A percentile compares a stretch with the other conserved stretches of the same genome.
These are phyloP conservation scores for Cyanoliseus patagonus DNA, from an alignment of 2,113 vertebrate species.

Conservation along the genomic window DNA sequence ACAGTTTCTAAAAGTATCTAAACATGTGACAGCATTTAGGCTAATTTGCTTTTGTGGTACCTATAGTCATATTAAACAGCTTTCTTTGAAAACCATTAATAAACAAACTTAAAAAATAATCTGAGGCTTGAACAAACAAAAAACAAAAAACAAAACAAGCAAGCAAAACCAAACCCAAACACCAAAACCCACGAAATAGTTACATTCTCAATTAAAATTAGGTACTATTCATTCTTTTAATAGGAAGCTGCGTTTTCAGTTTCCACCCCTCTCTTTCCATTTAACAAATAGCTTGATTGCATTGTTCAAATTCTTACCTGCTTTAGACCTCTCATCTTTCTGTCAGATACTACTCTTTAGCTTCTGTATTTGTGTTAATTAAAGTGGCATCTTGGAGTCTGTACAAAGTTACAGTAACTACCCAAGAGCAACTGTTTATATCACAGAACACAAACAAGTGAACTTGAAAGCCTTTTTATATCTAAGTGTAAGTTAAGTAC, in stretches of 20 bases:
- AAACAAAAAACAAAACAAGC: background rate
- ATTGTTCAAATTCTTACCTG: background rate
- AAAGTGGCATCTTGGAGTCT: background rate
- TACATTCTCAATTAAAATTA: background rate
- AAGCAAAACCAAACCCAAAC: background rate
- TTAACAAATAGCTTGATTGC: background rate
- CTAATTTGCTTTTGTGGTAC: background rate
- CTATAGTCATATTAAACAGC: background rate
- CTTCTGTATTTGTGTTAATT: background rate
- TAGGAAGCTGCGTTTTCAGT: background rate
- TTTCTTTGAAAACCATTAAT: background rate
- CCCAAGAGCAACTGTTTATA: background rate
- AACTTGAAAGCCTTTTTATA: background rate
- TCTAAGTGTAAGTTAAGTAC: background rate
- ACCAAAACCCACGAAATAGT: background rate
- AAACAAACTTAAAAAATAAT: background rate
- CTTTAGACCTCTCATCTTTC: background rate
- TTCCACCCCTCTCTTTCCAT: background rate
- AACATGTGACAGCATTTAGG: background rate
- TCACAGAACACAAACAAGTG: background rate
- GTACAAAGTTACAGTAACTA: background rate
- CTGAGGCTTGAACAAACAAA: background rate
- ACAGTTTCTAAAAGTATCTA: background rate
- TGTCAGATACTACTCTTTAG: background rate
- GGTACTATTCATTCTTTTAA: background rate